Evolutionary conservation across 1,140 invertebrate species (phyloP), one percentile per base, ranked within the genome.

Genomic region (Aleiodes sp.): DNA sequence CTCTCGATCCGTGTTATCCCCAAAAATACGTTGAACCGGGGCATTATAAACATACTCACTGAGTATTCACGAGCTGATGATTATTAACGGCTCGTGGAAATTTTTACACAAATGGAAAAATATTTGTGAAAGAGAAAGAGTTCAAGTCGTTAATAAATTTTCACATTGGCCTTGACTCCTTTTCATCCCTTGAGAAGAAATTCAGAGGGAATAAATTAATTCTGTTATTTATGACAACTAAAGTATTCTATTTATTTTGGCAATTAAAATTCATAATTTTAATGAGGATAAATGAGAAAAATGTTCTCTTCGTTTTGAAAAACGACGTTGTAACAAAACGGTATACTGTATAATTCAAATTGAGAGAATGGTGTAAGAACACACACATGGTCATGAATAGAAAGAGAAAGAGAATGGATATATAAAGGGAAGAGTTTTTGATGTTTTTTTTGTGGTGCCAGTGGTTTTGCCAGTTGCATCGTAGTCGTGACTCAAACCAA

Each of bases 401-500:
- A 33, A 39, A 33, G 37, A 63, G 39, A 19, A 7, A n/a, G 29
- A 62, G 29, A 14, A 29, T 19, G n/a, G n/a, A n/a, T n/a, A n/a
- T n/a, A n/a, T n/a, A n/a, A 46, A 46, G 39, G 43, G 63, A 29
- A 31, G 16, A 35, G 31, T 28, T 26, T n/a, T 35, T 2, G 39
- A 61, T 29, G 59, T 21, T 43, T 41, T 10, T 46, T n/a, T 10
- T 8, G 65, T 39, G 16, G 37, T 37, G 46, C 19, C 35, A 26
- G 65, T 28, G 65, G 63, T 65, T 35, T 29, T 57, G 57, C 29
- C 57, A 37, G 35, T 52, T 52, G 46, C 46, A 52, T 52, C 46
- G 43, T 41, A 70, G 69, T 80, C 79, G 80, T 80, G 79, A 82
- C 76, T 78, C 46, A 29, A 59, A 72, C 76, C 76, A 82, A 82